phyloP scores from a whole-genome alignment of 1,140 invertebrate species.

The Fopius arisanus region DNA sequence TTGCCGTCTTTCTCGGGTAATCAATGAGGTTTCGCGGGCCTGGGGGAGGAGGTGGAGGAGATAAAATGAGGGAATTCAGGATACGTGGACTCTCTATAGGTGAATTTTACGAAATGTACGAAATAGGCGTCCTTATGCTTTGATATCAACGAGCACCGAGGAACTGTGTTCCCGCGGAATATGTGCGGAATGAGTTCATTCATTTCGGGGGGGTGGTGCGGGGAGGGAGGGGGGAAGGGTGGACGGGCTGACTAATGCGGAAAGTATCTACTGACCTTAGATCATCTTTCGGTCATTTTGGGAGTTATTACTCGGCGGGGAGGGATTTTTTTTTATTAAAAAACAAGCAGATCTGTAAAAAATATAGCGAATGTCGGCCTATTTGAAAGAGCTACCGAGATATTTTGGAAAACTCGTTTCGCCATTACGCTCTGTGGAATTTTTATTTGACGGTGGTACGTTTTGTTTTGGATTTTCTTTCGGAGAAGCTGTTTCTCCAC shows the following conservation, averaged over 20 bases:
- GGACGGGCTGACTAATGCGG: background rate
- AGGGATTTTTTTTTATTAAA: no score
- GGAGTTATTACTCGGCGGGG: no score
- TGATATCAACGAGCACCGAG: background rate
- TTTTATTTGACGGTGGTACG: background rate
- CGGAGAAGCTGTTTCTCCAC: background rate
- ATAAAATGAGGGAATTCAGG: background rate
- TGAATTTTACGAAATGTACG: background rate
- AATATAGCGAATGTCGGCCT: no score
- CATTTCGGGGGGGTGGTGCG: background rate
- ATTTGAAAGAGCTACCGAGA: background rate
- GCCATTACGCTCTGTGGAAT: background rate
- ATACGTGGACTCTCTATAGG: slow-evolving; percentile 32
- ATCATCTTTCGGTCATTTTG: background rate
- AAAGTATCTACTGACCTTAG: background rate
- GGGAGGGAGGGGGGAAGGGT: background rate
- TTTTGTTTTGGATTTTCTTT: background rate
- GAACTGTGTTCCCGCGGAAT: background rate
- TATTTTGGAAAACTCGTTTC: background rate
- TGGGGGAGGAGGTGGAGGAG: background rate
- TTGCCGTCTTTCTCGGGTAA: slow-evolving; percentile 65
- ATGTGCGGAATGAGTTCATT: background rate
- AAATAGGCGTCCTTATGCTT: background rate
- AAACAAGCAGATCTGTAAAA: no score
- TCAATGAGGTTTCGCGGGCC: slow-evolving; percentile 49